phyloP scores from a whole-genome alignment of 2,113 vertebrate genomes.

The Cricetomys ansorgei region DNA sequence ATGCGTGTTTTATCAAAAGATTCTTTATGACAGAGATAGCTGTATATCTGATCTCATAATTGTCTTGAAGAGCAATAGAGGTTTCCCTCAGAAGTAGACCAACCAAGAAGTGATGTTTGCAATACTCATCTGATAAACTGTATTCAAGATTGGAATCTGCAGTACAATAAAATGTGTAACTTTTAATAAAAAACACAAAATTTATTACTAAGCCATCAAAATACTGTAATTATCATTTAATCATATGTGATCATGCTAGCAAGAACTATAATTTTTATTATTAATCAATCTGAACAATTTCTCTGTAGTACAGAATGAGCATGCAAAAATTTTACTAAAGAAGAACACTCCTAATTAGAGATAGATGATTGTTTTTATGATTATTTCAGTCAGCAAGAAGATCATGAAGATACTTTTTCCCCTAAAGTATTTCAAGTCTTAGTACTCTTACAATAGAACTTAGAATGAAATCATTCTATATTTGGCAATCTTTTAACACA shows the following conservation, averaged over 20 bases:
- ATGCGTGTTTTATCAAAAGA: constrained; percentile 96
- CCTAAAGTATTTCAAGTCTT: constrained; percentile 39
- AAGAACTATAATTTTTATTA: constrained; percentile 44
- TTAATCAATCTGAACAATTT: constrained; percentile 48
- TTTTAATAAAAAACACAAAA: constrained; percentile 50
- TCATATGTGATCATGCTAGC: constrained; percentile 50
- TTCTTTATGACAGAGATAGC: constrained; percentile 95
- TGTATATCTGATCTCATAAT: constrained; percentile 92
- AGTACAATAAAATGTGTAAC: constrained; percentile 77
- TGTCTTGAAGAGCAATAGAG: constrained; percentile 92
- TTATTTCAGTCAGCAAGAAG: constrained; percentile 3
- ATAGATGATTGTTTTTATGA: constrained; percentile 31
- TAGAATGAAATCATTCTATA: constrained; percentile 33
- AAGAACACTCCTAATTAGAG: background rate
- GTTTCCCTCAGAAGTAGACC: constrained; percentile 95
- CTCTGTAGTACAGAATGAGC: constrained; percentile 39
- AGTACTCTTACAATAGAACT: constrained; percentile 22
- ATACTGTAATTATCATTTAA: background rate
- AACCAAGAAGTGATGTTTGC: constrained; percentile 96
- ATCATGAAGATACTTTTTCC: background rate
- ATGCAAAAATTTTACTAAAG: constrained; percentile 70
- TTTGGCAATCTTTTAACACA: constrained; percentile 32
- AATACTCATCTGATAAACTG: constrained; percentile 96
- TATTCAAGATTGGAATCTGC: constrained; percentile 96
- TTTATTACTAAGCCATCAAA: constrained; percentile 51